Conservation (phyloP, 2,113 vertebrate genomes). For the Colistium nudipinnis region DNA sequence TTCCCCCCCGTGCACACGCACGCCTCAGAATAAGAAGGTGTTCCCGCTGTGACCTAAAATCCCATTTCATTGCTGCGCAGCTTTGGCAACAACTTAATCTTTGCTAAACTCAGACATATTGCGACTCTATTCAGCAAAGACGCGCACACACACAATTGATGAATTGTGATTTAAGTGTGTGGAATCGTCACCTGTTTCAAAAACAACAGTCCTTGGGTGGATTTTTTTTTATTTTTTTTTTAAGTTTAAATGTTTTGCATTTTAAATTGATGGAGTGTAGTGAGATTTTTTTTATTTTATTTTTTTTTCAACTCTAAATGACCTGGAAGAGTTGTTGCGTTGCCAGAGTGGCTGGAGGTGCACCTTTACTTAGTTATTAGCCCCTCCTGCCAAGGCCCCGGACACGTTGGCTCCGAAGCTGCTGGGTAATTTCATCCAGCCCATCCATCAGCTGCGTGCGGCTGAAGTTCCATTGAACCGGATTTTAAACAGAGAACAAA, state of each 20-base stretch:
- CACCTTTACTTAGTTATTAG: slow-evolving; percentile 1
- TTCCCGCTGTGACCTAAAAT: slow-evolving; percentile 46
- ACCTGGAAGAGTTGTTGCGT: slow-evolving; percentile 27
- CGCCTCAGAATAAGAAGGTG: slow-evolving; percentile 26
- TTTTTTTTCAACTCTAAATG: not conserved
- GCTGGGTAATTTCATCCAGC: not conserved
- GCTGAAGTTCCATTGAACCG: slow-evolving; percentile 21
- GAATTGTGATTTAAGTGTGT: slow-evolving; percentile 36
- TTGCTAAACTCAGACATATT: slow-evolving; percentile 41
- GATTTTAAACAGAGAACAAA: slow-evolving; percentile 28
- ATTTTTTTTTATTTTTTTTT: slow-evolving; percentile 19
- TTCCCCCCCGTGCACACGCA: slow-evolving; percentile 11
- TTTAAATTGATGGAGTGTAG: not conserved
- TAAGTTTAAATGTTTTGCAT: slow-evolving; percentile 6
- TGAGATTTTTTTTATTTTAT: not conserved
- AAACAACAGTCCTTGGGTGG: not conserved
- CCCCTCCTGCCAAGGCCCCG: slow-evolving; percentile 45
- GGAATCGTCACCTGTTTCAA: slow-evolving; percentile 23
- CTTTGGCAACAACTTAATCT: slow-evolving; percentile 56
- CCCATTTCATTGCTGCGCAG: slow-evolving; percentile 33
- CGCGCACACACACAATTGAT: slow-evolving; percentile 22
- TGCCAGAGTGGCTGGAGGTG: slow-evolving; percentile 38
- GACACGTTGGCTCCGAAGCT: slow-evolving; percentile 26
- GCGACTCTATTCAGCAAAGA: slow-evolving; percentile 41
- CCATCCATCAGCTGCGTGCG: slow-evolving; percentile 43